Evolutionary conservation across 1,140 invertebrate genomes (phyloP).

Genomic region (Chrysomallon squamiferum): DNA sequence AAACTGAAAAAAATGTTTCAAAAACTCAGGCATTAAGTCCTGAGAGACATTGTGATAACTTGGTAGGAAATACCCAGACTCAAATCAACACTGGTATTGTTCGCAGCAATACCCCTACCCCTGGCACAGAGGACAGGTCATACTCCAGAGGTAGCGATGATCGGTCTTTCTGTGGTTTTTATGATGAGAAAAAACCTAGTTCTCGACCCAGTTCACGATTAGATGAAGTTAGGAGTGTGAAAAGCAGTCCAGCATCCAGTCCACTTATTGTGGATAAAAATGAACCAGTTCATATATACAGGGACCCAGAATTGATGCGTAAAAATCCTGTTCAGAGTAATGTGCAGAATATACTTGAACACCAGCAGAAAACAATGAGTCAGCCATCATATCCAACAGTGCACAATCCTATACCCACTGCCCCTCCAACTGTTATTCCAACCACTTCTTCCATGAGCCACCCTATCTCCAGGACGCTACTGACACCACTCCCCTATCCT

Average conservation of each 20-base stretch:
- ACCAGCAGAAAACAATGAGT: conserved; percentile 20
- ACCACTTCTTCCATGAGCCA: conserved; percentile 15
- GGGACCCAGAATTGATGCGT: conserved; percentile 61
- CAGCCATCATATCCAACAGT: conserved; percentile 15
- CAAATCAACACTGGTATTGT: conserved; percentile 7
- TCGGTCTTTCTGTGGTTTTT: conserved; percentile 35
- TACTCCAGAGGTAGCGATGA: conserved; percentile 45
- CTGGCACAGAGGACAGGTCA: conserved; percentile 31
- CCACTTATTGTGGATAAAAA: conserved; percentile 55
- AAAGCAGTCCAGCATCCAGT: conserved; percentile 55
- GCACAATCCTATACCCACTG: conserved; percentile 13
- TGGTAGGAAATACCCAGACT: neutral
- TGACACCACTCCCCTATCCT: conserved; percentile 30
- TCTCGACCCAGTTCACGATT: conserved; percentile 46
- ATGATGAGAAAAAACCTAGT: conserved; percentile 41
- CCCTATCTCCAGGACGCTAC: conserved; percentile 19
- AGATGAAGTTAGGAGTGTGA: conserved; percentile 47
- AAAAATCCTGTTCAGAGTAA: conserved; percentile 58
- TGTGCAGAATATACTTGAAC: conserved; percentile 28
- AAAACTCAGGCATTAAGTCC: conserved; percentile 10
- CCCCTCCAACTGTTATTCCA: conserved; percentile 3
- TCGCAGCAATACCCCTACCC: conserved; percentile 18
- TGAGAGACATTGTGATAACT: conserved; percentile 3
- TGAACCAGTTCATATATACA: conserved; percentile 55
- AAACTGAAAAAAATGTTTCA: conserved; percentile 3